These are phyloP conservation scores for Sturnus vulgaris DNA, from an alignment of 2,113 vertebrate genomes.

Conservation along the genomic window DNA sequence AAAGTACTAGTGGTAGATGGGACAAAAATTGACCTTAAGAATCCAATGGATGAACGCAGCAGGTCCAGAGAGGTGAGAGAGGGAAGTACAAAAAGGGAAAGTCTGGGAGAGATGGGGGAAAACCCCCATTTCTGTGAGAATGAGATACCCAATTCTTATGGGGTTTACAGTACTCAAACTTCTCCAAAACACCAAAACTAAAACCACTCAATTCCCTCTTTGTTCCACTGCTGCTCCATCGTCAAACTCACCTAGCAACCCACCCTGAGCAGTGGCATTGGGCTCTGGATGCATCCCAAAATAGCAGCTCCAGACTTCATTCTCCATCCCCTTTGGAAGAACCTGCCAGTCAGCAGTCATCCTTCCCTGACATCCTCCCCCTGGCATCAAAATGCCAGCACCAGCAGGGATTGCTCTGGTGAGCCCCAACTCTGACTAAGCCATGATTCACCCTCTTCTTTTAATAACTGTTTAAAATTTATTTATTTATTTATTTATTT, in stretches of 20 bases:
- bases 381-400: not conserved
- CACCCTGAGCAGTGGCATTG: not conserved
- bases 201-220: not conserved
- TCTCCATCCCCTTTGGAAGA: not conserved
- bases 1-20: not conserved
- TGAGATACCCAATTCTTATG: fast-evolving
- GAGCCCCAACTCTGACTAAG: slow-evolving; percentile 28
- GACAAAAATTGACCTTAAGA: fast-evolving
- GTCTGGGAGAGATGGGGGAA: not conserved
- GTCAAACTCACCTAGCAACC: not conserved
- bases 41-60: not conserved
- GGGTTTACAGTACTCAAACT: not conserved
- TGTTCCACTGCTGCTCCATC: not conserved
- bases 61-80: not conserved
- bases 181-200: not conserved
- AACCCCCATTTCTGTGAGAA: fast-evolving
- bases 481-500: not conserved
- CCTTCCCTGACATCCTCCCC: not conserved
- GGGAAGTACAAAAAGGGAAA: not conserved
- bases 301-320: not conserved
- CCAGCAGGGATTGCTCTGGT: not conserved
- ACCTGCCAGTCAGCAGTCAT: not conserved
- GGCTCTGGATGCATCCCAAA: not conserved
- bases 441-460: not conserved
- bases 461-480: not conserved